Base-by-base conservation (phyloP, 2,888 invertebrate genomes). In the Xanthia icteritia region DNA sequence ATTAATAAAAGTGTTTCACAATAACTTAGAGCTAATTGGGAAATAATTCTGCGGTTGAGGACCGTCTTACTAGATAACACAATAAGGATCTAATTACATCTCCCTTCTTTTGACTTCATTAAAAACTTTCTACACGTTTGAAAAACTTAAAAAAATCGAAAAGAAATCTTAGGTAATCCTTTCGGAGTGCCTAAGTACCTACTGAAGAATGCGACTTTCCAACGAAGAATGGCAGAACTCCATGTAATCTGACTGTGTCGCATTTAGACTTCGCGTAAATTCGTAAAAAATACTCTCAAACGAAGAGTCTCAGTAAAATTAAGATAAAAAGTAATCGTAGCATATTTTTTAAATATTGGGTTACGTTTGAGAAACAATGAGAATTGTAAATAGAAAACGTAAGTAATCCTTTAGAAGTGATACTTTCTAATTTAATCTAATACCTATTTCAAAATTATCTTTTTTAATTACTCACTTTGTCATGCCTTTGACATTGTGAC, bases 11-110 rank as follows among this genome's bases (percentile, higher is more conserved):
- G 3, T 3, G 15, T 51, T 36, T 15, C n/a, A 36, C 3, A 67
- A 45, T 61, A 76, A 27, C 31, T 67, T 6, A 27, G 8, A 61
- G 20, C 23, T 79, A 79, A 78, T 72, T 65, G 17, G 31, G 0
- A 58, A 36, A 79, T 78, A 39, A 71, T 63, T 77, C 17, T n/a
- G 15, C 51, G 9, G 15, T 76, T 42, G 17, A 51, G 42, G n/a
- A 45, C 8, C 20, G 9, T 72, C 51, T n/a, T 9, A 51, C 79
- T 45, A 27, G 31, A 23, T 23, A 79, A 58, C 20, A 56, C 39
- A 39, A 72, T 45, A 72, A 45, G 17, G 58, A 64, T 78, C 51
- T 51, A 42, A 54, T 45, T 39, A 56, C 39, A 39, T 54, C 31
- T 70, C 5, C 20, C 31, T 68, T 17, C 36, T 39, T 27, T 63